Evolutionary conservation across 1,140 invertebrate species (phyloP), one percentile per base, ranked within the genome.

Genomic region (Belonocnema kinseyi): DNA sequence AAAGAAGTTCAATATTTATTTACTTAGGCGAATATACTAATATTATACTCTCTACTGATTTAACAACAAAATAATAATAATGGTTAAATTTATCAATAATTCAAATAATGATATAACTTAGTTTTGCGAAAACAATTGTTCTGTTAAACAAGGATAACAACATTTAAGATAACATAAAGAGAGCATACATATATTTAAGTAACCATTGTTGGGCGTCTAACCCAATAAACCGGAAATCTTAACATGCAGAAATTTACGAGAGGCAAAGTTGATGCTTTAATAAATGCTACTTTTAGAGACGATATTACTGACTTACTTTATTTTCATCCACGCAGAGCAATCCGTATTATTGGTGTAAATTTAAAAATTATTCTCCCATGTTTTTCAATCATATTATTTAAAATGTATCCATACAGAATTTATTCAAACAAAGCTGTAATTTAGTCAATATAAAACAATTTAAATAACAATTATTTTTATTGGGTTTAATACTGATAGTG

Each of bases 151-250:
- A n/a, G n/a, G n/a, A n/a, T n/a, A 17, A 11, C 54, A 56, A 56
- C 21, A 21, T 56, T 56, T 8, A n/a, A 19, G 1, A 54, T 6
- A n/a, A 17, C 19, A 56, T 3, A 21, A 7, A 21, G 13, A 56
- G 54, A 21, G 21, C 17, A 56, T 17, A 56, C n/a, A 56, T 19
- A 33, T 33, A 33, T 33, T 5, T n/a, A n/a, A 56, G 8, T 7
- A 56, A 56, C 10, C 21, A 13, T 56, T 56, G 2, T 5, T 56
- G n/a, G 40, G 26, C 40, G 61, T 5, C 13, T 66, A 46, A 33
- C 1, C 19, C 21, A 61, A 61, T 61, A 66, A 66, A 66, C 58
- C 58, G 58, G 58, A 66, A 66, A 66, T 26, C 14, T 66, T 14
- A 66, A 21, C 26, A 66, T 33, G 58, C 16, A 17, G 0, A 56